These are phyloP conservation scores for Cerastis rubricosa DNA, from an alignment of 2,888 invertebrate species.

Conservation along the genomic window DNA sequence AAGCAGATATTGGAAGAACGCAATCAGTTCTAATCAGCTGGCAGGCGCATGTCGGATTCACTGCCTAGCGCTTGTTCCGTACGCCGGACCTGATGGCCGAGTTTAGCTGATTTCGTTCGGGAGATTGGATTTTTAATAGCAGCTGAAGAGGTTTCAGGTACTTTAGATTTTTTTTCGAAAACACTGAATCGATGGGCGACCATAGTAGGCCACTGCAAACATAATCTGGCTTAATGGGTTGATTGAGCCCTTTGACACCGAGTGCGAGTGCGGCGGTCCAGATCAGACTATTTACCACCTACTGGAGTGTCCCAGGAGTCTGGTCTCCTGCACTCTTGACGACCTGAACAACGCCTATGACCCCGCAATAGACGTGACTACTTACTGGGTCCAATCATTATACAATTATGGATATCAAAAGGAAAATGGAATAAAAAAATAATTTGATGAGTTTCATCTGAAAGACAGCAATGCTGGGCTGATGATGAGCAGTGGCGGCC, in stretches of 20 bases:
- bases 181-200: too few species aligned
- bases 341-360: neutral
- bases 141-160: neutral
- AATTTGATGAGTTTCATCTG: too few species aligned
- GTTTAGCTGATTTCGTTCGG: neutral
- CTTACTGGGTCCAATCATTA: neutral
- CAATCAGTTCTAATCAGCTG: slow-evolving; percentile 58
- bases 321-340: neutral
- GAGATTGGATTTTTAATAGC: slow-evolving; percentile 24
- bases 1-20: slow-evolving; percentile 32
- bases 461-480: too few species aligned
- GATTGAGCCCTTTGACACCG: too few species aligned
- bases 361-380: too few species aligned
- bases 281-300: neutral
- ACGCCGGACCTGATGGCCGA: neutral
- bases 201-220: too few species aligned
- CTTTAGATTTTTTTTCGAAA: neutral
- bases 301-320: neutral
- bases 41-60: slow-evolving; percentile 39
- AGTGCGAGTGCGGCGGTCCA: too few species aligned
- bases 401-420: too few species aligned
- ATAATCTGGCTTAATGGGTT: too few species aligned
- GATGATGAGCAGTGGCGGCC: too few species aligned
- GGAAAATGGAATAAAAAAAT: too few species aligned
- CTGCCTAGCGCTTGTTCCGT: neutral